A percentile compares a stretch with the other conserved stretches of the same genome.
Conservation (phyloP, 2,888 invertebrate genomes). For the Sinelater perroti region DNA sequence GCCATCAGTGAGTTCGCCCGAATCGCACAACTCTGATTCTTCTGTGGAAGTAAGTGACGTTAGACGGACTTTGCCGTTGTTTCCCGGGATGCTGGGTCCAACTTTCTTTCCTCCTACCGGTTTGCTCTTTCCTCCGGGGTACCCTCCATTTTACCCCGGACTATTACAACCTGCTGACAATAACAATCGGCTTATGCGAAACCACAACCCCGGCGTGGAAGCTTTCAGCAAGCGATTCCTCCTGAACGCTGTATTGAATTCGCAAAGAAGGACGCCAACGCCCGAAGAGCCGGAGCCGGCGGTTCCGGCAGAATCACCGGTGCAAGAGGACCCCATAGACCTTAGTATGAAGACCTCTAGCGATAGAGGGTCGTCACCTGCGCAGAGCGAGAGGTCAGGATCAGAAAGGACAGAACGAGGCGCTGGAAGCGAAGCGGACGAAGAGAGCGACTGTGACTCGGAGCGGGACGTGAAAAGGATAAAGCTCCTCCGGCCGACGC, state of each 20-base stretch:
- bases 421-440: constrained; percentile 64
- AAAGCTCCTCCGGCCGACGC: constrained; percentile 62
- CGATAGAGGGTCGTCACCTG: constrained; percentile 58
- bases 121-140: constrained; percentile 67
- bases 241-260: constrained; percentile 78
- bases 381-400: constrained; percentile 53
- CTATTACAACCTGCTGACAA: constrained; percentile 58
- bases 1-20: constrained; percentile 81
- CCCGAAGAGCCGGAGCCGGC: constrained; percentile 61
- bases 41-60: constrained; percentile 76
- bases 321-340: constrained; percentile 83
- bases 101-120: constrained; percentile 68
- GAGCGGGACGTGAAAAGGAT: constrained; percentile 58
- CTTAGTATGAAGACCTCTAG: constrained; percentile 78
- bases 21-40: constrained; percentile 84
- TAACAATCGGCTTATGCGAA: constrained; percentile 60
- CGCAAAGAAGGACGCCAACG: constrained; percentile 67
- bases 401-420: constrained; percentile 44
- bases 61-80: constrained; percentile 58
- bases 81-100: constrained; percentile 56
- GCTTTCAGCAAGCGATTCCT: constrained; percentile 76
- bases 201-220: constrained; percentile 69
- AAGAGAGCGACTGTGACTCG: constrained; percentile 63
- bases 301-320: constrained; percentile 53
- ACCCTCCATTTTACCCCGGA: constrained; percentile 58